Base-by-base conservation (phyloP, 2,113 vertebrate genomes). In the Malaclemys terrapin region DNA sequence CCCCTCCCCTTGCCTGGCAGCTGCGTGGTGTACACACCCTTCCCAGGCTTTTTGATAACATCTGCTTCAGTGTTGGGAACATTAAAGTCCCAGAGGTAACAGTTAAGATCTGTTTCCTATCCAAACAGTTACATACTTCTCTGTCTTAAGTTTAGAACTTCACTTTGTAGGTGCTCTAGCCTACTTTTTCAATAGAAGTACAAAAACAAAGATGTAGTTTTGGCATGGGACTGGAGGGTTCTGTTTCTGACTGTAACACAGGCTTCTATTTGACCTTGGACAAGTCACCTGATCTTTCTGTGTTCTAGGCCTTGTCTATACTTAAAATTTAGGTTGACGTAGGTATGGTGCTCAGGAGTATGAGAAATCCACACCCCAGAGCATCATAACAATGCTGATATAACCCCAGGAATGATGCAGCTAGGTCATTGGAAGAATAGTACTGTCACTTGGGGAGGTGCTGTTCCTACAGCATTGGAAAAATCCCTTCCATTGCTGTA, bases 121-220 rank as follows among this genome's bases (percentile, higher is more conserved):
- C 54, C 53, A 82, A 5, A 42, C 20, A 42, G 19, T 75, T 16
- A 22, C 25, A 38, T n/a, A 65, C 62, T n/a, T 65, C 62, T 38
- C 8, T 38, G 17, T 69, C 65, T 69, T 38, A 38, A 69, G 29
- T 35, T 69, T 69, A 76, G 75, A 76, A 25, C 72, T 75, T 42
- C 12, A 76, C 12, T 93, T 82, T 52, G 10, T 78, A 79, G 47
- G 82, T 83, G 16, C 0, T 95, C 29, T 0, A 0, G 59, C 78
- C 12, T 20, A 3, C 31, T 27, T 25, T 93, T 93, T 92, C 87
- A 87, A 56, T 0, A 0, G 56, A 57, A 85, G 49, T 93, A 17
- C 22, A 88, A 86, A 80, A 2, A 0, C 0, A 79, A 1, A 12
- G 2, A 82, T 27, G 14, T 29, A 19, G 9, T 82, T 0, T 6